phyloP scores from a whole-genome alignment of 35 echinoderm and acorn worm species.

The Nesometra sesokonis region DNA sequence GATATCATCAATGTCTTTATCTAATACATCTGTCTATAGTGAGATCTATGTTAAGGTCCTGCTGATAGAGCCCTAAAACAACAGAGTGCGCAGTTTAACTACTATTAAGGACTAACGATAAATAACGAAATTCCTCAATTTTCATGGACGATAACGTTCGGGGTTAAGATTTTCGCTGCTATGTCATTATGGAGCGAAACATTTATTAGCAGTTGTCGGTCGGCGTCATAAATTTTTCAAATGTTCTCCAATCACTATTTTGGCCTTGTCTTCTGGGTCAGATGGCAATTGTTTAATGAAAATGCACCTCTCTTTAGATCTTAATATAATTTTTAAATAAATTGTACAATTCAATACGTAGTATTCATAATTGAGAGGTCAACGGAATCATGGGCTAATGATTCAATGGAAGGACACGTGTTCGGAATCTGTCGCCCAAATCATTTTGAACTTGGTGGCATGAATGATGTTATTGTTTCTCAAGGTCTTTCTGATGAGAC shows the following conservation, averaged over 20 bases:
- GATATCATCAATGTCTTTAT: not conserved
- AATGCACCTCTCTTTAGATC: not conserved
- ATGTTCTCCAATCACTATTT: not conserved
- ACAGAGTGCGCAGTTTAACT: not conserved
- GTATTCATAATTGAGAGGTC: not conserved
- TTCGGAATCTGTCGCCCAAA: not conserved
- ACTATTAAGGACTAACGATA: not conserved
- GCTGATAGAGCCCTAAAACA: not conserved
- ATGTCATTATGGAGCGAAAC: not conserved
- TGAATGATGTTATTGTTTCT: not conserved
- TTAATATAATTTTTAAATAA: not conserved
- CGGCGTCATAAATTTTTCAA: not conserved
- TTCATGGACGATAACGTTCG: not conserved
- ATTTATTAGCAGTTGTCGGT: not conserved
- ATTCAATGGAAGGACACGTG: not conserved
- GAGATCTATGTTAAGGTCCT: not conserved
- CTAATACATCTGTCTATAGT: not conserved
- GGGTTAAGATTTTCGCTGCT: not conserved
- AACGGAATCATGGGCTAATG: not conserved
- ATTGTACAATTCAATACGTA: not conserved
- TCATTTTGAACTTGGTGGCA: not conserved
- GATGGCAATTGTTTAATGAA: not conserved
- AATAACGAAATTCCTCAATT: not conserved
- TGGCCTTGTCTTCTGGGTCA: not conserved
- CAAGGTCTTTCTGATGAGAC: not conserved